Evolutionary conservation across 2,888 invertebrate species (phyloP).

Genomic region (Sarcophaga variegata): DNA sequence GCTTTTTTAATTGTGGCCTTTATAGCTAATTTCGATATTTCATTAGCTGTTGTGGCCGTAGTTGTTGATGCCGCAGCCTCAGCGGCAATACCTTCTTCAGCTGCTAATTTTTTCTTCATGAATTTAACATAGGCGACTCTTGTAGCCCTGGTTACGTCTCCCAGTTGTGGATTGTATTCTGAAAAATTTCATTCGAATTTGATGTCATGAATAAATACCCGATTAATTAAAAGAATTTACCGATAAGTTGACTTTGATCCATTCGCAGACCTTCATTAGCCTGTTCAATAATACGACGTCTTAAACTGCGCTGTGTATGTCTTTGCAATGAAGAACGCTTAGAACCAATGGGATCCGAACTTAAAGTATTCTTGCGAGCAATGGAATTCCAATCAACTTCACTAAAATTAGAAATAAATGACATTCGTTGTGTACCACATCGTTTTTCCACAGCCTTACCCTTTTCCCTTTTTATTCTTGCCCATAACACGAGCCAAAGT

Average conservation of each 20-base stretch:
- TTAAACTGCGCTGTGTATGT: slow-evolving; percentile 87
- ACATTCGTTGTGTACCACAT: neutral
- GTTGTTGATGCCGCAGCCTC: slow-evolving; percentile 44
- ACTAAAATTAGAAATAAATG: slow-evolving; percentile 61
- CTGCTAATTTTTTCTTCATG: slow-evolving; percentile 88
- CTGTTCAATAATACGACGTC: slow-evolving; percentile 87
- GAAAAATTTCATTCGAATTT: slow-evolving; percentile 9
- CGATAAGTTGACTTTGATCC: slow-evolving; percentile 88
- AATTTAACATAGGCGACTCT: slow-evolving; percentile 94
- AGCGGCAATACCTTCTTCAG: slow-evolving; percentile 72
- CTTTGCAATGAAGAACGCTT: slow-evolving; percentile 86
- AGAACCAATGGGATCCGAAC: slow-evolving; percentile 90
- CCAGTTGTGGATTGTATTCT: slow-evolving; percentile 92
- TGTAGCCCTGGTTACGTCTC: slow-evolving; percentile 89
- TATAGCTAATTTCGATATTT: slow-evolving; percentile 36
- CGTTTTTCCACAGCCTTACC: slow-evolving; percentile 71
- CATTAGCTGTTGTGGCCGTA: slow-evolving; percentile 49
- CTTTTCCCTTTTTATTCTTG: slow-evolving; percentile 81
- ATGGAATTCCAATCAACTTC: slow-evolving; percentile 91
- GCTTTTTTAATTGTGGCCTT: slow-evolving; percentile 8
- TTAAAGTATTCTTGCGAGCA: slow-evolving; percentile 87
- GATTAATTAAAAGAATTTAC: slow-evolving; percentile 78
- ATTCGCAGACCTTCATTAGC: slow-evolving; percentile 86
- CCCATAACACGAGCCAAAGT: slow-evolving; percentile 92
- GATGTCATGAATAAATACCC: too few species aligned